Conservation (phyloP, 2,113 vertebrate genomes). For the Piprites chloris region DNA sequence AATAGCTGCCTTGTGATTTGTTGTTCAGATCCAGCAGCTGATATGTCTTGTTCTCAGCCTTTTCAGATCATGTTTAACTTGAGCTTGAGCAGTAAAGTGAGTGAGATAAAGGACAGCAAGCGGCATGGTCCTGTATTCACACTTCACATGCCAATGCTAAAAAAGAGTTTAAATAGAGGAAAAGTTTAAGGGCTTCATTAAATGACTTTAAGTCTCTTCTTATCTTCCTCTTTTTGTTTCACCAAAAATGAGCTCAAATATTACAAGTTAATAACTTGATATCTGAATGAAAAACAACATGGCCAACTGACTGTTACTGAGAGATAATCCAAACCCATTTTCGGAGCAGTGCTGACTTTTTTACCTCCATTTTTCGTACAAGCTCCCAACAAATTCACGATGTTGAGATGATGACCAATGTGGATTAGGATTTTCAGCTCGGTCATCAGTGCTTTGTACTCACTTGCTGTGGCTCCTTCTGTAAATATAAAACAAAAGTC, state of each 20-base stretch:
- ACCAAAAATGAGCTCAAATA: not conserved
- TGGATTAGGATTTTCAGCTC: conserved; percentile 95
- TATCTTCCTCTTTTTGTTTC: not conserved
- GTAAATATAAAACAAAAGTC: conserved; percentile 59
- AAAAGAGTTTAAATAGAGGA: not conserved
- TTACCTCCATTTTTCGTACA: conserved; percentile 92
- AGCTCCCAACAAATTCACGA: conserved; percentile 93
- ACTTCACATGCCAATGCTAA: not conserved
- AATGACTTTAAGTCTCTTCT: not conserved
- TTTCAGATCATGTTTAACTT: not conserved
- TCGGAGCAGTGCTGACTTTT: not conserved
- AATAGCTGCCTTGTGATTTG: not conserved
- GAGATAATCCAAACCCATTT: not conserved
- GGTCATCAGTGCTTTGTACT: conserved; percentile 95
- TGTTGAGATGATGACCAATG: conserved; percentile 92
- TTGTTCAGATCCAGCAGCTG: not conserved
- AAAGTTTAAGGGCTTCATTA: not conserved
- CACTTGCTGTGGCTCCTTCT: conserved; percentile 92
- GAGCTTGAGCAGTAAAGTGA: not conserved
- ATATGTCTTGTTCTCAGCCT: not conserved
- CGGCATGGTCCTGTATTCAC: not conserved
- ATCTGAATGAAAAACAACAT: not conserved
- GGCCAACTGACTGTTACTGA: not conserved
- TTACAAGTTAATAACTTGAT: not conserved
- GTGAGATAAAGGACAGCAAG: not conserved